phyloP scores from a whole-genome alignment of 1,140 invertebrate species.

The Drosophila varians region DNA sequence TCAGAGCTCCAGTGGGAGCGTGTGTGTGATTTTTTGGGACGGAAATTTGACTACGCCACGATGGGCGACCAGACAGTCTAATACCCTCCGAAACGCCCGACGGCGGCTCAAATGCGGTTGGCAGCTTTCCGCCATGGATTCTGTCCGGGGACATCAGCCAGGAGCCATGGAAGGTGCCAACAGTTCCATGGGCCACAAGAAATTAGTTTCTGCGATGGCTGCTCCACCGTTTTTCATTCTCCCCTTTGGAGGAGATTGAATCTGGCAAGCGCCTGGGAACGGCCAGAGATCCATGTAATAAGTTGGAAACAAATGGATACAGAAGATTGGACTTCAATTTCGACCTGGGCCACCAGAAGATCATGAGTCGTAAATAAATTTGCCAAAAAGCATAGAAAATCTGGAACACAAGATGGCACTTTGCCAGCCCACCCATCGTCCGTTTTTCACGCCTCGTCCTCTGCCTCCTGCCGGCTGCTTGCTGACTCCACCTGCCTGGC shows the following conservation, averaged over 20 bases:
- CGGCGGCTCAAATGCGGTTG: conserved; percentile 56
- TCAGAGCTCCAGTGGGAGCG: not conserved
- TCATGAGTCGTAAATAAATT: conserved; percentile 10
- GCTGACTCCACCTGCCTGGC: no score
- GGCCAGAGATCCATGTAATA: not conserved
- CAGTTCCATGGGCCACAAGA: conserved; percentile 52
- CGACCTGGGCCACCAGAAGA: no score
- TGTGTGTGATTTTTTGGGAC: conserved; percentile 21
- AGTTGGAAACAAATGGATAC: conserved; percentile 10
- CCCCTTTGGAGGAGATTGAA: conserved; percentile 15
- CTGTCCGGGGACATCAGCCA: conserved; percentile 7
- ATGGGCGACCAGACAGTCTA: conserved; percentile 74
- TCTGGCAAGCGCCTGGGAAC: conserved; percentile 8
- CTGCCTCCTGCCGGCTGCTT: not conserved
- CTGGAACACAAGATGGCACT: conserved; percentile 24
- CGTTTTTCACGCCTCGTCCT: not conserved
- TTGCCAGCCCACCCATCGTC: conserved; percentile 36
- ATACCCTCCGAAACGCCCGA: conserved; percentile 64
- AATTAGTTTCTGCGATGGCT: conserved; percentile 64
- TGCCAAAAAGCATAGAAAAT: conserved; percentile 15
- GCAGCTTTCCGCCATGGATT: conserved; percentile 28
- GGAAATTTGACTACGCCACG: conserved; percentile 77
- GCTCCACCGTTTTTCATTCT: conserved; percentile 15
- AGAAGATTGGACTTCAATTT: conserved; percentile 1
- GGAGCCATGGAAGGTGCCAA: conserved; percentile 11